Evolutionary conservation across 2,888 invertebrate species (phyloP).

Genomic region (Orchestes rusci): DNA sequence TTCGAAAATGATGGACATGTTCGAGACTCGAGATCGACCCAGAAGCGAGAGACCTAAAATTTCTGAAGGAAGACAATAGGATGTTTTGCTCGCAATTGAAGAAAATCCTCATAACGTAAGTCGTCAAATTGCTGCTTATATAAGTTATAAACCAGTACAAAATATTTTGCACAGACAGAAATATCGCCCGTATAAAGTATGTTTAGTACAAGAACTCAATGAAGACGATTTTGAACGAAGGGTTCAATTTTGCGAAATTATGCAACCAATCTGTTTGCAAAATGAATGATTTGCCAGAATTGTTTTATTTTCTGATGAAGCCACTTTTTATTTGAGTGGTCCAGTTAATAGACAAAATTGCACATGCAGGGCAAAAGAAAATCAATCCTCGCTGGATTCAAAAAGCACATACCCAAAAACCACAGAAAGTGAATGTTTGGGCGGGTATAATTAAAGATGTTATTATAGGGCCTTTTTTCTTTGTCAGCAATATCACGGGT

Average conservation of each 20-base stretch:
- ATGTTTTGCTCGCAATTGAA: too few species aligned
- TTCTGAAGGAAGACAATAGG: too few species aligned
- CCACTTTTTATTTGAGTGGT: constrained; percentile 12
- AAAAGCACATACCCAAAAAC: constrained; percentile 10
- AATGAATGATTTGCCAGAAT: constrained; percentile 4
- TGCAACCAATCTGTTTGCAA: too few species aligned
- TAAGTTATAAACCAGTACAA: constrained; percentile 1
- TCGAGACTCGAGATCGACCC: too few species aligned
- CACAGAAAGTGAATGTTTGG: constrained; percentile 9
- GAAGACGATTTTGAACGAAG: too few species aligned
- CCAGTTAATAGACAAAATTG: constrained; percentile 15
- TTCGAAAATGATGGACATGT: too few species aligned
- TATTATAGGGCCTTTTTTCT: constrained; percentile 3
- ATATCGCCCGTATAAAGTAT: constrained; percentile 8
- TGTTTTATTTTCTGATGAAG: constrained; percentile 13
- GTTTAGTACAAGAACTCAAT: constrained; percentile 4
- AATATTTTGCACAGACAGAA: constrained; percentile 1
- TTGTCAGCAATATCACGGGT: background rate
- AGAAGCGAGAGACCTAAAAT: too few species aligned
- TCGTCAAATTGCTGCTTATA: constrained; percentile 2
- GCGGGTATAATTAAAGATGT: background rate
- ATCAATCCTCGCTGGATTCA: constrained; percentile 4
- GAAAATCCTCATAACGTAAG: constrained; percentile 6
- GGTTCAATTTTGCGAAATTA: constrained; percentile 11
- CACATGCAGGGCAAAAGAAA: constrained; percentile 6